Evolutionary conservation across 92 coral and sea anemone genomes (phyloP).

Genomic region (Porites divaricata): DNA sequence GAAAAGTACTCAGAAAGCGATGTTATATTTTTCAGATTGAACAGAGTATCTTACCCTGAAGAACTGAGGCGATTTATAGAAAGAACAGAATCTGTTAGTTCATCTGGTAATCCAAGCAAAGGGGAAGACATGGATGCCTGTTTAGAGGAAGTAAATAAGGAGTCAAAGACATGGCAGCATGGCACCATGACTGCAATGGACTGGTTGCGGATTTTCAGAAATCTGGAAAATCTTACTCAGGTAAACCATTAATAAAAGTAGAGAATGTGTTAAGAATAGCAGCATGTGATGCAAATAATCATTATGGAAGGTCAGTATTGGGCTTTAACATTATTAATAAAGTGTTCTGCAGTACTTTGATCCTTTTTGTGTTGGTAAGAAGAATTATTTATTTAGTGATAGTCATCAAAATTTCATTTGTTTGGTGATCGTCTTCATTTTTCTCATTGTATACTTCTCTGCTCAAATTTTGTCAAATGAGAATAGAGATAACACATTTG

Average conservation of each 20-base stretch:
- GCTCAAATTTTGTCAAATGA: no score
- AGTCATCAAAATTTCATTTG: no score
- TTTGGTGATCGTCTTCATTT: no score
- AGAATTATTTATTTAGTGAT: no score
- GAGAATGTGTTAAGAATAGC: background rate
- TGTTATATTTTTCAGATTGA: background rate
- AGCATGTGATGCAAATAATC: no score
- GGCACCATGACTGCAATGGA: slow-evolving; percentile 40
- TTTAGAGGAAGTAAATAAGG: slow-evolving; percentile 50
- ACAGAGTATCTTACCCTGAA: background rate
- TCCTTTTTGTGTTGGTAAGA: no score
- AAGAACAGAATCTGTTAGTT: slow-evolving; percentile 34
- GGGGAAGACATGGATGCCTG: slow-evolving; percentile 40
- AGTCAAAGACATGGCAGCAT: slow-evolving; percentile 48
- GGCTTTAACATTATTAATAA: no score
- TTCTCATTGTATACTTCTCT: no score
- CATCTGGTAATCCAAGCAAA: slow-evolving; percentile 27
- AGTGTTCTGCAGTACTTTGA: no score
- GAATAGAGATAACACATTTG: no score
- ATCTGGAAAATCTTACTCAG: slow-evolving; percentile 1
- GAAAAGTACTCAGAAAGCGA: no score
- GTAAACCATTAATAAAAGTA: background rate
- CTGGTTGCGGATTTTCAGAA: slow-evolving; percentile 38
- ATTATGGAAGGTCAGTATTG: no score
- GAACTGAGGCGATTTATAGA: background rate